Evolutionary conservation across 1,140 invertebrate species (phyloP).

Genomic region (Pseudobourletiella spinata): DNA sequence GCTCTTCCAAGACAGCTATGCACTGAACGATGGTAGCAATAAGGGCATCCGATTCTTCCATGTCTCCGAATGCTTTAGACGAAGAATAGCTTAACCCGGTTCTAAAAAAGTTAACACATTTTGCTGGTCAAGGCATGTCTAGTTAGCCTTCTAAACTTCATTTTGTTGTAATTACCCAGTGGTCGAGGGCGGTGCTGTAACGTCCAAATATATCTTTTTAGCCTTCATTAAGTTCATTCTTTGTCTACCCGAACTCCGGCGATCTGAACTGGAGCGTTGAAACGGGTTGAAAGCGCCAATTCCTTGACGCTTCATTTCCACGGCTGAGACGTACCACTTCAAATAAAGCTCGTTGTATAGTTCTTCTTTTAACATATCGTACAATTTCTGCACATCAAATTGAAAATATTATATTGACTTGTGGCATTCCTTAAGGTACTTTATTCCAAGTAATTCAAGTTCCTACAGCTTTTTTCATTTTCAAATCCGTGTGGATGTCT

Average conservation of each 20-base stretch:
- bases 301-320: constrained; percentile 51
- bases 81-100: neutral
- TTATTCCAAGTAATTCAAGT: constrained; percentile 8
- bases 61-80: neutral
- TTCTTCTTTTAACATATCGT: constrained; percentile 60
- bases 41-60: constrained; percentile 54
- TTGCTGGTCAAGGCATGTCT: neutral
- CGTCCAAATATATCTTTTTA: constrained; percentile 30
- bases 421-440: neutral
- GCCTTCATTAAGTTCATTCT: constrained; percentile 32
- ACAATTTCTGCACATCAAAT: constrained; percentile 50
- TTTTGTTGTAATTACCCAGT: neutral
- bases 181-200: neutral
- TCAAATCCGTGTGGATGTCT: constrained; percentile 63
- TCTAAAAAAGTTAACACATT: neutral
- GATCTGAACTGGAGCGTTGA: constrained; percentile 38
- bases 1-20: constrained; percentile 68
- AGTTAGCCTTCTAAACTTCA: too few species aligned
- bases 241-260: constrained; percentile 35
- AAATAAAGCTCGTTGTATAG: constrained; percentile 64
- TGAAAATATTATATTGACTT: constrained; percentile 13
- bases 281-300: constrained; percentile 45
- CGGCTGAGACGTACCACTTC: constrained; percentile 50
- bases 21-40: constrained; percentile 77
- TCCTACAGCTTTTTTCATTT: constrained; percentile 56